phyloP scores from a whole-genome alignment of 2,113 vertebrate species.

The Lycaon pictus region DNA sequence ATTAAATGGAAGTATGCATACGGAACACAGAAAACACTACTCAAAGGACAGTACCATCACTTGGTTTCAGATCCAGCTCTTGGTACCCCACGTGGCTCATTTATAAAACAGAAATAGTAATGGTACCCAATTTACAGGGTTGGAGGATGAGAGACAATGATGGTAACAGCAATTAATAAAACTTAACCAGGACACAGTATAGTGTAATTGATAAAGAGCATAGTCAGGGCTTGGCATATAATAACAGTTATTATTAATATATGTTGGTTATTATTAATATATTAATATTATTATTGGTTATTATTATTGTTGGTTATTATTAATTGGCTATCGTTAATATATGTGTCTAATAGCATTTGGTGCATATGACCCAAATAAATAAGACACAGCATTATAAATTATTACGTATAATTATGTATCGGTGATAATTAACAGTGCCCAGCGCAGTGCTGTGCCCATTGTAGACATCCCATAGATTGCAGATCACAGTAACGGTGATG shows the following conservation, averaged over 20 bases:
- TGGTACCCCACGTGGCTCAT: neutral
- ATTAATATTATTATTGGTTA: no score
- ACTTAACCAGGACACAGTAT: neutral
- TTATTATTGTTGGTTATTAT: no score
- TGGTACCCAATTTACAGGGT: neutral
- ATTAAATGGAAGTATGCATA: fast-evolving
- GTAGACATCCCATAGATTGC: fast-evolving
- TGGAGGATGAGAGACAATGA: neutral
- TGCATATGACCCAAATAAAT: neutral
- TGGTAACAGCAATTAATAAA: fast-evolving
- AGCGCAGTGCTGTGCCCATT: fast-evolving
- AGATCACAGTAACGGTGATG: neutral
- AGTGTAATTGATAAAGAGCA: neutral
- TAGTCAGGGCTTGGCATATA: neutral
- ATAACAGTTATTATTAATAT: neutral
- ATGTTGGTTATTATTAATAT: neutral
- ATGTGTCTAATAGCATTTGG: neutral
- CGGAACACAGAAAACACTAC: fast-evolving
- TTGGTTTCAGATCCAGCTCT: neutral
- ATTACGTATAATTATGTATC: neutral
- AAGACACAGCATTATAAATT: neutral
- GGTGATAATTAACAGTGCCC: neutral
- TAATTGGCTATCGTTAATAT: neutral
- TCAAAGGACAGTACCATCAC: neutral
- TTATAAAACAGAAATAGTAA: neutral